phyloP scores from a whole-genome alignment of 2,797 vertebrate genomes.

The Notolabrus celidotus region DNA sequence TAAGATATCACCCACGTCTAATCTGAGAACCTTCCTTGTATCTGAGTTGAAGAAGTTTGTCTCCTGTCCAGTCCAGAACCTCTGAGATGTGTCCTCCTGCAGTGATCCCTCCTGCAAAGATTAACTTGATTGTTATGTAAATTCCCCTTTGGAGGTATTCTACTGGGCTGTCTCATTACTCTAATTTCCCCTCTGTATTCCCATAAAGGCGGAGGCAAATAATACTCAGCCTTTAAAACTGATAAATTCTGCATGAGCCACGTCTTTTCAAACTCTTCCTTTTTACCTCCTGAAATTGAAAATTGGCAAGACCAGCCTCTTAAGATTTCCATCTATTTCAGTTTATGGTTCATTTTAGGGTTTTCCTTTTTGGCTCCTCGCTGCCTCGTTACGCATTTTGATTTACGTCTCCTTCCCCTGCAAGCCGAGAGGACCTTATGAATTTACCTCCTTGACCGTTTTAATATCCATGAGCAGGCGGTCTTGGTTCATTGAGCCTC shows the following conservation, averaged over 20 bases:
- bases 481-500: slow-evolving; percentile 50
- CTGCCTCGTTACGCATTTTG: slow-evolving; percentile 49
- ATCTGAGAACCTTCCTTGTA: no score
- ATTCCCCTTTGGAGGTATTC: slow-evolving; percentile 52
- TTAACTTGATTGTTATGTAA: slow-evolving; percentile 63
- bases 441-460: slow-evolving; percentile 64
- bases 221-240: slow-evolving; percentile 45
- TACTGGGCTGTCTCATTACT: slow-evolving; percentile 51
- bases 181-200: slow-evolving; percentile 48
- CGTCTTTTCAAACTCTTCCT: slow-evolving; percentile 25
- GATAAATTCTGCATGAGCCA: slow-evolving; percentile 46
- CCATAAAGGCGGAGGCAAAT: slow-evolving; percentile 52
- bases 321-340: slow-evolving; percentile 56
- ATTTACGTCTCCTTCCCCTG: slow-evolving; percentile 38
- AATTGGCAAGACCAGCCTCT: slow-evolving; percentile 26
- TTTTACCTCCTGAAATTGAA: slow-evolving; percentile 41
- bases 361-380: slow-evolving; percentile 43
- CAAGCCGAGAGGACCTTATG: slow-evolving; percentile 43
- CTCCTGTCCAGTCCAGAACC: slow-evolving; percentile 20
- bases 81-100: slow-evolving; percentile 31
- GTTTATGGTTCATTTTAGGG: slow-evolving; percentile 48
- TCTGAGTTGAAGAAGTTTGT: background rate
- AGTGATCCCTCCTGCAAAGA: slow-evolving; percentile 35
- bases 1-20: no score
- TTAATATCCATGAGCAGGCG: slow-evolving; percentile 55